A percentile compares a stretch with the other conserved stretches of the same genome.
These are phyloP conservation scores for Nephrotoma guestfalica DNA, from an alignment of 2,888 invertebrate species.

Conservation along the genomic window DNA sequence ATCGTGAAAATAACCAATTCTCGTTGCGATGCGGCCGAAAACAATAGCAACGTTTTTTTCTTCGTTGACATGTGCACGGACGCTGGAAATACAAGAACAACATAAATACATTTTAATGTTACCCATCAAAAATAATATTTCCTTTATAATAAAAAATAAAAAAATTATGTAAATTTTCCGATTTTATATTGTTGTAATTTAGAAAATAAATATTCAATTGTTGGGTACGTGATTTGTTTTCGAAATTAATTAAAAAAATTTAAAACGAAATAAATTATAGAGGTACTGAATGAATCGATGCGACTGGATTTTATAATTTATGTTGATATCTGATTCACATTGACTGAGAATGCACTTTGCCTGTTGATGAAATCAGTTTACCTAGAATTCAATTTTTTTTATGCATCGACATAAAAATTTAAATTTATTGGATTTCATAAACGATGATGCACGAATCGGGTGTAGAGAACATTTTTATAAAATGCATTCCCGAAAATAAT, in stretches of 20 bases:
- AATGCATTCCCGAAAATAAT: neutral
- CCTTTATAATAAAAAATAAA: neutral
- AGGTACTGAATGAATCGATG: neutral
- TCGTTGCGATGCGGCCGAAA: conserved; percentile 84
- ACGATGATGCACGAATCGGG: no score
- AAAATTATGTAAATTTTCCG: neutral
- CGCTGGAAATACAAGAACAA: conserved; percentile 42
- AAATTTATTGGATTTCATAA: no score
- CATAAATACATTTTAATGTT: neutral
- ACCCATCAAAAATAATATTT: neutral
- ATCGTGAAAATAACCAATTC: conserved; percentile 95
- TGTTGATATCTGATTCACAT: neutral
- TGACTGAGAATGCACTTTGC: neutral
- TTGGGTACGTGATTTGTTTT: neutral
- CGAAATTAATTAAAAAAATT: neutral
- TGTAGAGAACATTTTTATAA: neutral
- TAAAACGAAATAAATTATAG: no score
- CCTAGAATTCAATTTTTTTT: no score
- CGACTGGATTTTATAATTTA: neutral
- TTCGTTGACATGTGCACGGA: conserved; percentile 85
- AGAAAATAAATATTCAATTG: neutral
- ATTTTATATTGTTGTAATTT: neutral
- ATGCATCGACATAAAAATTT: no score
- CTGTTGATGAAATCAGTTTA: no score
- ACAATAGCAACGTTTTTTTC: conserved; percentile 80